These are phyloP conservation scores for Cordilura impudica DNA, from an alignment of 2,888 invertebrate species.

Conservation along the genomic window DNA sequence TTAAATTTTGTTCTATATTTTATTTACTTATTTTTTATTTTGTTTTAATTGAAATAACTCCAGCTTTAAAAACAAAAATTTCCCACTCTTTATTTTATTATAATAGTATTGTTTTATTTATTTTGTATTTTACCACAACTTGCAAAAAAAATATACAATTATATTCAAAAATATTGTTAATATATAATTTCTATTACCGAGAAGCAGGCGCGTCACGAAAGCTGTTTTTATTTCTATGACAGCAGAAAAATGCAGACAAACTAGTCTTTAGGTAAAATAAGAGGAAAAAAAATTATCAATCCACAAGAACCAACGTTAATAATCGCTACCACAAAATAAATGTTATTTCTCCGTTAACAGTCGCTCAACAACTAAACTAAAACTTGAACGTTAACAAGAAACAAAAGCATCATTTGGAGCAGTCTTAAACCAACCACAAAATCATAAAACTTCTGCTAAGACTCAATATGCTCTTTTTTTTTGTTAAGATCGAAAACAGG, in stretches of 20 bases:
- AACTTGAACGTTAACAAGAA: slow-evolving; percentile 14
- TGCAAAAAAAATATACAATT: slow-evolving; percentile 13
- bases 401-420: slow-evolving; percentile 60
- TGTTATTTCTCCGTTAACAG: slow-evolving; percentile 44
- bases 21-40: background rate
- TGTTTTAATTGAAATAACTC: slow-evolving; percentile 2
- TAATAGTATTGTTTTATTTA: background rate
- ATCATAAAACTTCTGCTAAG: background rate
- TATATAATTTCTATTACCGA: slow-evolving; percentile 47
- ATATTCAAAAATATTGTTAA: too few relatives aligned
- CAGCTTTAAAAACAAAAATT: background rate
- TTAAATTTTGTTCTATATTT: slow-evolving; percentile 32
- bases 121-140: slow-evolving; percentile 12
- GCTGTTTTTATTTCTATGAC: slow-evolving; percentile 38
- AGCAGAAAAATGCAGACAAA: slow-evolving; percentile 59
- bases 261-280: slow-evolving; percentile 45
- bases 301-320: background rate
- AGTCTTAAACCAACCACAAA: background rate
- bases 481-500: slow-evolving; percentile 40
- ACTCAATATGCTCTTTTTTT: background rate
- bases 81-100: slow-evolving; percentile 8
- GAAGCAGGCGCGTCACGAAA: slow-evolving; percentile 59
- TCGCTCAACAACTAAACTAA: slow-evolving; percentile 55
- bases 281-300: background rate
- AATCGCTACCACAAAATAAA: slow-evolving; percentile 22